phyloP scores from a whole-genome alignment of 2,113 vertebrate genomes.

The Daboia siamensis region DNA sequence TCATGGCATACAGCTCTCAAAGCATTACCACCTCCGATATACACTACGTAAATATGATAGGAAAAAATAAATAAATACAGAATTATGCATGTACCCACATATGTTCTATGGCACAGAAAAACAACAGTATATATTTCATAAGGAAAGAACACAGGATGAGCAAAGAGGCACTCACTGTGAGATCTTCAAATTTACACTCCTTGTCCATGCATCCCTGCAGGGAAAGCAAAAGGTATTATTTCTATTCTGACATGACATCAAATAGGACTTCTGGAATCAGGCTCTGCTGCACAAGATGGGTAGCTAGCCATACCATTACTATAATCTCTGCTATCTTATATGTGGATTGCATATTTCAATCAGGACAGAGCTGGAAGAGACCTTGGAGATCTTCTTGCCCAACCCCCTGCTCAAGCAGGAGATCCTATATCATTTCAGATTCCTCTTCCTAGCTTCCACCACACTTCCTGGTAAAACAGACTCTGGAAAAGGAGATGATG shows the following conservation, averaged over 20 bases:
- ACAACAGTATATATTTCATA: not conserved
- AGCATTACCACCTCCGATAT: too few species aligned
- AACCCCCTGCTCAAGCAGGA: too few species aligned
- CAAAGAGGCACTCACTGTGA: not conserved
- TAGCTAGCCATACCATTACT: not conserved
- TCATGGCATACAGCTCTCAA: too few species aligned
- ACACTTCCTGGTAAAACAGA: not conserved
- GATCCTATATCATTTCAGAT: not conserved
- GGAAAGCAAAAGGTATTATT: not conserved
- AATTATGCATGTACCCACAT: too few species aligned
- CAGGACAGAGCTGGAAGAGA: too few species aligned
- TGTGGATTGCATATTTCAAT: too few species aligned
- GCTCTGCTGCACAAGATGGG: not conserved
- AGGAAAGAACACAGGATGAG: not conserved
- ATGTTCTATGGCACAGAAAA: too few species aligned
- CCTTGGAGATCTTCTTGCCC: too few species aligned
- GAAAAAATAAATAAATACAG: too few species aligned
- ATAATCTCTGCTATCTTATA: not conserved
- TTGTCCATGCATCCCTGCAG: fast-evolving
- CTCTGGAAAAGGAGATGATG: not conserved
- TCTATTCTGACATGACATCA: not conserved
- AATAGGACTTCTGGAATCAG: not conserved
- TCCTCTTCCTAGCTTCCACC: not conserved
- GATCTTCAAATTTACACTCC: fast-evolving
- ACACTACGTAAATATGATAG: too few species aligned